Evolutionary conservation across 2,113 vertebrate species (phyloP).

Genomic region (Ptychochromis oligacanthus): DNA sequence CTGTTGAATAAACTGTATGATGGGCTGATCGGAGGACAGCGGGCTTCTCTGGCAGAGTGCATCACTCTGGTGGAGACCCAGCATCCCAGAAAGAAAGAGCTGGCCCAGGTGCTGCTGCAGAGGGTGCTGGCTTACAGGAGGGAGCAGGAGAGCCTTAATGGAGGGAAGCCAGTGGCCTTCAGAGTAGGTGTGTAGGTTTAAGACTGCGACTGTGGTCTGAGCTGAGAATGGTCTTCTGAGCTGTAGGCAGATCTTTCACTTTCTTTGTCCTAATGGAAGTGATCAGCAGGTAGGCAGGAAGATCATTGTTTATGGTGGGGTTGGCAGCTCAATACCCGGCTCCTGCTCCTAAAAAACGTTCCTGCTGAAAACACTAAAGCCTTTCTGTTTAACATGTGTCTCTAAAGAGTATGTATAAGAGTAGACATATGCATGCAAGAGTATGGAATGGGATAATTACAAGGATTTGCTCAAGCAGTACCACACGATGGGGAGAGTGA

Average conservation of each 20-base stretch:
- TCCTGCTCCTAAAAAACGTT: too few species aligned
- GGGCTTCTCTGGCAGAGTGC: constrained; percentile 91
- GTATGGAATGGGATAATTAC: too few species aligned
- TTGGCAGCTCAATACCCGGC: too few species aligned
- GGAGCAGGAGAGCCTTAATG: constrained; percentile 85
- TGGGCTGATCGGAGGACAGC: constrained; percentile 87
- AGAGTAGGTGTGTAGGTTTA: constrained; percentile 86
- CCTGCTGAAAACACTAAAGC: too few species aligned
- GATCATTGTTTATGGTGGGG: too few species aligned
- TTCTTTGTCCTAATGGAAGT: not conserved
- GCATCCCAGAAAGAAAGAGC: constrained; percentile 89
- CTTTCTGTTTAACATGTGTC: too few species aligned
- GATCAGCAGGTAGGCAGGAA: too few species aligned
- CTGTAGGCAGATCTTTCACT: not conserved
- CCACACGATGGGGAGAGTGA: too few species aligned
- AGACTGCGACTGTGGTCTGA: not conserved
- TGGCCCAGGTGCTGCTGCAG: constrained; percentile 94
- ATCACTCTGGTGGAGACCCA: constrained; percentile 95
- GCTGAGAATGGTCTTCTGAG: not conserved
- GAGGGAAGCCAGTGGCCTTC: constrained; percentile 91
- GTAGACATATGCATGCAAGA: too few species aligned
- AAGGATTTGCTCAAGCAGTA: too few species aligned
- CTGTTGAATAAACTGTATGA: constrained; percentile 84
- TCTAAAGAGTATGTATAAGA: too few species aligned
- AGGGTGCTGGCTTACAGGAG: constrained; percentile 87